A percentile compares a stretch with the other conserved stretches of the same genome.
phyloP scores from a whole-genome alignment of 2,888 invertebrate genomes.

The Rhingia campestris region DNA sequence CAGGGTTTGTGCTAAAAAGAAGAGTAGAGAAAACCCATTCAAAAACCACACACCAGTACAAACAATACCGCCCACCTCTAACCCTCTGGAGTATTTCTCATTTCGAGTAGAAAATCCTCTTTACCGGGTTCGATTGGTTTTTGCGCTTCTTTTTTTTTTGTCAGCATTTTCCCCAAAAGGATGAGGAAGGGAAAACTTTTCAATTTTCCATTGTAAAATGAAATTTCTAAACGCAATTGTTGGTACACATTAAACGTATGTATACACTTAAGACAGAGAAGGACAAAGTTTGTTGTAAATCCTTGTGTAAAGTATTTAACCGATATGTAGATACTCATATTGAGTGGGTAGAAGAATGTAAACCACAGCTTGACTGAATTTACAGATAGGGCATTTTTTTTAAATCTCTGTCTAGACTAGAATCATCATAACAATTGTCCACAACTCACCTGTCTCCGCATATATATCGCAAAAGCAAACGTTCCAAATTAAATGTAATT shows the following conservation, averaged over 20 bases:
- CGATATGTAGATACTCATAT: background rate
- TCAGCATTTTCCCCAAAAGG: background rate
- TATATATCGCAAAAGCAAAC: conserved; percentile 8
- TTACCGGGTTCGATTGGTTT: conserved; percentile 30
- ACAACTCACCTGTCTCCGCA: conserved; percentile 11
- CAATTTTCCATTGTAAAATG: conserved; percentile 44
- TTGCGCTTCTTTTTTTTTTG: background rate
- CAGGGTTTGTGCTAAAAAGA: conserved; percentile 17
- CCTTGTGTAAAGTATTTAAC: background rate
- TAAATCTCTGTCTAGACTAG: conserved; percentile 45
- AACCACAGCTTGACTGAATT: conserved; percentile 11
- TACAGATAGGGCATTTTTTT: background rate
- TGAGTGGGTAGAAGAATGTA: background rate
- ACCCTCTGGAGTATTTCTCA: conserved; percentile 31
- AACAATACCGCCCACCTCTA: background rate
- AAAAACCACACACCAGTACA: conserved; percentile 31
- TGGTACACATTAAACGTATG: conserved; percentile 8
- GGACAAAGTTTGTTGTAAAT: background rate
- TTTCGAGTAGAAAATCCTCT: conserved; percentile 40
- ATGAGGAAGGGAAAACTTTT: conserved; percentile 37
- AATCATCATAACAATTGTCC: conserved; percentile 46
- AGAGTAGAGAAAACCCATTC: conserved; percentile 16
- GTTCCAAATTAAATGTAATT: background rate
- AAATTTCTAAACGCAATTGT: conserved; percentile 8
- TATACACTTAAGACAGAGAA: conserved; percentile 10